A percentile compares a stretch with the other conserved stretches of the same genome.
These are phyloP conservation scores for Tinea semifulvella DNA, from an alignment of 2,888 invertebrate genomes.

Conservation along the genomic window DNA sequence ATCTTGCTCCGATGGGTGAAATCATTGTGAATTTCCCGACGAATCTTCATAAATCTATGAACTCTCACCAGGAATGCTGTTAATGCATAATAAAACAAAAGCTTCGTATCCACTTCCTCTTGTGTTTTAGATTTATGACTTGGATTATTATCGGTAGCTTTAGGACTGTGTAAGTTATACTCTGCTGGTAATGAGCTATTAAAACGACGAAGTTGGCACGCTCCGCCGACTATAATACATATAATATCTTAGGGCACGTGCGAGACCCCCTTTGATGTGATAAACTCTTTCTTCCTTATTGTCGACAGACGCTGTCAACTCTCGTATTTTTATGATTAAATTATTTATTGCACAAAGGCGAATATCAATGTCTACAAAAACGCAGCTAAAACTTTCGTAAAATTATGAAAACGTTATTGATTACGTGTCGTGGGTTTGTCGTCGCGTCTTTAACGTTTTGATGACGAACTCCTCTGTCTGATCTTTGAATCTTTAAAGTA, in stretches of 20 bases:
- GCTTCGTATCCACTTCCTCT: slow-evolving; percentile 6
- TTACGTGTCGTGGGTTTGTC: too few relatives aligned
- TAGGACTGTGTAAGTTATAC: slow-evolving; percentile 36
- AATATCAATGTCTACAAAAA: too few relatives aligned
- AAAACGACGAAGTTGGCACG: slow-evolving; percentile 43
- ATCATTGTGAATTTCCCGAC: neutral
- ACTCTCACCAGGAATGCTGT: neutral
- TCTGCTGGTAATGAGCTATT: slow-evolving; percentile 41
- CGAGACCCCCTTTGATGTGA: slow-evolving; percentile 23
- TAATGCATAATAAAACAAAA: neutral
- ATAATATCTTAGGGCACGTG: slow-evolving; percentile 41
- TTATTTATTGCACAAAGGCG: too few relatives aligned
- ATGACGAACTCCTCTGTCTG: too few relatives aligned
- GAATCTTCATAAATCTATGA: neutral
- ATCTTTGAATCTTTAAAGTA: too few relatives aligned
- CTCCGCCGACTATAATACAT: slow-evolving; percentile 25
- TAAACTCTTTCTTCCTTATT: slow-evolving; percentile 10
- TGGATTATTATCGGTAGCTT: slow-evolving; percentile 37
- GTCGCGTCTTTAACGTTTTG: too few relatives aligned
- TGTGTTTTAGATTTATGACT: slow-evolving; percentile 30
- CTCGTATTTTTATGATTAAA: too few relatives aligned
- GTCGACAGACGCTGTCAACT: too few relatives aligned
- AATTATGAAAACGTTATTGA: too few relatives aligned
- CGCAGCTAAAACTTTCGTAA: too few relatives aligned
- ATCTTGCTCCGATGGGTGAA: neutral